Evolutionary conservation across 2,888 invertebrate species (phyloP), one percentile per base, ranked within the genome.

Genomic region (Muscina levida): DNA sequence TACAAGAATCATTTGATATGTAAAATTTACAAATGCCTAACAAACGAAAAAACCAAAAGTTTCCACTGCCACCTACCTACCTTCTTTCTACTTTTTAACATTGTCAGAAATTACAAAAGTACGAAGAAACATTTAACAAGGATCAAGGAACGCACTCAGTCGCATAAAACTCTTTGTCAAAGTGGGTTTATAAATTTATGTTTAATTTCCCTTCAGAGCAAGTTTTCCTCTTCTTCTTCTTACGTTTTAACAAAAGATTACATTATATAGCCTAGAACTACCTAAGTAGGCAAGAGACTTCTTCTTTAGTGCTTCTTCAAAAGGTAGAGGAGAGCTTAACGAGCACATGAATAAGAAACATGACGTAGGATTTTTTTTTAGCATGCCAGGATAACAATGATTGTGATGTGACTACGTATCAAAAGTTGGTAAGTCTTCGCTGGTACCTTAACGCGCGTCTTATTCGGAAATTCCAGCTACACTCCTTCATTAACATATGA

Each of bases 401-500:
- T 31, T 42, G 62, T 62, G 59, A 17, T 59, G 22, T 62, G 62
- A 22, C 62, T 39, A 39, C 42, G 42, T 22, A 39, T 62, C 42
- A 62, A 22, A 62, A 39, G 39, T 62, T 62, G 22, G 39, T 42
- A n/a, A n/a, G n/a, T n/a, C n/a, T n/a, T n/a, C n/a, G n/a, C n/a
- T n/a, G n/a, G n/a, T n/a, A n/a, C n/a, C n/a, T n/a, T n/a, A n/a
- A n/a, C n/a, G n/a, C n/a, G n/a, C n/a, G n/a, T n/a, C n/a, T n/a
- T n/a, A n/a, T n/a, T n/a, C n/a, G n/a, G n/a, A n/a, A n/a, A n/a
- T n/a, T n/a, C n/a, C n/a, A n/a, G n/a, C n/a, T n/a, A n/a, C n/a
- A n/a, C 13, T 10, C 62, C 39, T 62, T 62, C 77, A 81, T 81
- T 81, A 75, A 74, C 81, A 81, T 81, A 77, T 77, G 81, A 81